A percentile compares a stretch with the other conserved stretches of the same genome.
Conservation (phyloP, 2,113 vertebrate genomes). For the Dissostichus mawsoni region DNA sequence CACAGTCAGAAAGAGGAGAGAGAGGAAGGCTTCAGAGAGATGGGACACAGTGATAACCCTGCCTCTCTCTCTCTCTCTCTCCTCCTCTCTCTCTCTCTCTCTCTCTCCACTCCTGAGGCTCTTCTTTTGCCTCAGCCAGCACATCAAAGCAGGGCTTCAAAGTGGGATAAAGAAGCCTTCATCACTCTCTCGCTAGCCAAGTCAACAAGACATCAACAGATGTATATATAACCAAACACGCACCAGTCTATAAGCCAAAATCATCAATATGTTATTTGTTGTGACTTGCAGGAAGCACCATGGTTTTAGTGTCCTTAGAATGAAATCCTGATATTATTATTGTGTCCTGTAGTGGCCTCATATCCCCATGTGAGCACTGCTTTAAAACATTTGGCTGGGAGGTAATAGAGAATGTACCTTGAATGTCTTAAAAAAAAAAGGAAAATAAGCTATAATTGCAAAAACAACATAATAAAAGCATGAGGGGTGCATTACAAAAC, state of each 20-base stretch:
- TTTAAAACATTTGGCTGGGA: constrained; percentile 11
- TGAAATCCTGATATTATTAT: not conserved
- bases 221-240: not conserved
- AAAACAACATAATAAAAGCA: not conserved
- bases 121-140: constrained; percentile 9
- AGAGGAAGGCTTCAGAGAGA: constrained; percentile 10
- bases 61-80: not conserved
- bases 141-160: constrained; percentile 67
- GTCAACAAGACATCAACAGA: constrained; percentile 25
- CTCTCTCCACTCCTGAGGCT: constrained; percentile 14
- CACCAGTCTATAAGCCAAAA: not conserved
- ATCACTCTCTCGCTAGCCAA: constrained; percentile 21
- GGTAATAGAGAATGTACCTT: not conserved
- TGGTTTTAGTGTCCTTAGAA: not conserved
- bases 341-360: not conserved
- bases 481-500: not conserved
- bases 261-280: constrained; percentile 20
- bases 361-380: not conserved
- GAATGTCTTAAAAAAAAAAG: too few species aligned
- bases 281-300: not conserved
- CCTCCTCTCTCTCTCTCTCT: not conserved
- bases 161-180: constrained; percentile 53
- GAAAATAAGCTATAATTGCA: not conserved
- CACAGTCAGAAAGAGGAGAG: constrained; percentile 12
- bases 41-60: constrained; percentile 5